Percentiles rank a stretch among this genome's conserved stretches.
Evolutionary conservation across 2,797 vertebrate species (phyloP).

Genomic region (Picus viridis): DNA sequence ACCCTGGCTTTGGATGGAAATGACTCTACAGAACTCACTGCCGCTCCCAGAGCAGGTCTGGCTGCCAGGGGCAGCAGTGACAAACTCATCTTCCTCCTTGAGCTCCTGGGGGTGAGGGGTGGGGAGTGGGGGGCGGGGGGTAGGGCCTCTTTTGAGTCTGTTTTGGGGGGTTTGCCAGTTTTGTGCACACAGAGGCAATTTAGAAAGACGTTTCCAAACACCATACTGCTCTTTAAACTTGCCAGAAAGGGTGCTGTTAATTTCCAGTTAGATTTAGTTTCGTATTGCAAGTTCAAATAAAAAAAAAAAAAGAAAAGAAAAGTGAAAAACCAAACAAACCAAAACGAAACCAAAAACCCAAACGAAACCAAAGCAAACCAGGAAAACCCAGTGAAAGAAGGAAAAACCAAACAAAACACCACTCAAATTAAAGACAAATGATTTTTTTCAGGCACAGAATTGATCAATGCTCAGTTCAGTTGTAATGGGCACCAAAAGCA

Average conservation of each 20-base stretch:
- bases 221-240: conserved; percentile 86
- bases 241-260: conserved; percentile 80
- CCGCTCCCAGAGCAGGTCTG: conserved; percentile 5
- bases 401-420: conserved; percentile 24
- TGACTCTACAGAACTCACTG: conserved; percentile 56
- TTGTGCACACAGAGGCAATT: conserved; percentile 36
- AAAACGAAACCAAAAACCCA: neutral
- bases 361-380: conserved; percentile 39
- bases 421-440: conserved; percentile 76
- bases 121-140: neutral
- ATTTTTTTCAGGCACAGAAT: conserved; percentile 76
- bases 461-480: conserved; percentile 70
- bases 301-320: neutral
- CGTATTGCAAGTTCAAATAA: conserved; percentile 77
- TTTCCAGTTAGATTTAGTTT: conserved; percentile 81
- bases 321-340: neutral
- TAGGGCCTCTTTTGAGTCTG: neutral
- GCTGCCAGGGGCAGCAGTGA: conserved; percentile 18
- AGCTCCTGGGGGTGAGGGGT: neutral
- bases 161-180: conserved; percentile 57
- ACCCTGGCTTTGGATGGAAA: conserved; percentile 63
- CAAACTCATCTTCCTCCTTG: conserved; percentile 30
- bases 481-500: conserved; percentile 71
- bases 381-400: conserved; percentile 40
- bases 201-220: conserved; percentile 69